Evolutionary conservation across 2,888 invertebrate species (phyloP).

Genomic region (Drosophila nr. medialis): DNA sequence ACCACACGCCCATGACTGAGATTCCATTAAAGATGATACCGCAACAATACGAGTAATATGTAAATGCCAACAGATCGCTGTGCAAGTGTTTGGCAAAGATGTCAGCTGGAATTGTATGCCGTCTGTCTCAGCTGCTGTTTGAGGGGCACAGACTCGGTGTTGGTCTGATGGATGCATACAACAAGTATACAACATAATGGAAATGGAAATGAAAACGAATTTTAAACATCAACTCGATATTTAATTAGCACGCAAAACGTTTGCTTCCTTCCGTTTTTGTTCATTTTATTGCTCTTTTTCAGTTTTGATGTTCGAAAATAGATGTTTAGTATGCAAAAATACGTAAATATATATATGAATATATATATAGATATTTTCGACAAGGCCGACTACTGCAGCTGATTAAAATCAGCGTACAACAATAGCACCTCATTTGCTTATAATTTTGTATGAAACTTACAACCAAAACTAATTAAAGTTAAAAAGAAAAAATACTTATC

Average conservation of each 20-base stretch:
- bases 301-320: constrained; percentile 43
- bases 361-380: constrained; percentile 12
- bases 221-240: constrained; percentile 28
- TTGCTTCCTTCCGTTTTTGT: constrained; percentile 61
- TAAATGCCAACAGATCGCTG: constrained; percentile 53
- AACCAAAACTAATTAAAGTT: constrained; percentile 20
- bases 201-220: constrained; percentile 23
- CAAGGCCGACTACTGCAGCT: constrained; percentile 53
- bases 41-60: constrained; percentile 29
- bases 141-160: constrained; percentile 52
- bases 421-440: constrained; percentile 65
- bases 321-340: constrained; percentile 49
- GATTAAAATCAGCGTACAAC: constrained; percentile 45
- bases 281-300: constrained; percentile 22
- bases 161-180: constrained; percentile 55
- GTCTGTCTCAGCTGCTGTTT: constrained; percentile 13
- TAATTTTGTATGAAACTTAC: constrained; percentile 36
- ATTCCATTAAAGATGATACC: constrained; percentile 35
- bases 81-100: constrained; percentile 65
- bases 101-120: constrained; percentile 30
- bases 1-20: constrained; percentile 34
- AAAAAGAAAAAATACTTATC: constrained; percentile 39
- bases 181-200: not conserved
- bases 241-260: constrained; percentile 55
- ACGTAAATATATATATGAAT: constrained; percentile 7